phyloP scores from a whole-genome alignment of 2,888 invertebrate species.

The Callyntrura sp. region DNA sequence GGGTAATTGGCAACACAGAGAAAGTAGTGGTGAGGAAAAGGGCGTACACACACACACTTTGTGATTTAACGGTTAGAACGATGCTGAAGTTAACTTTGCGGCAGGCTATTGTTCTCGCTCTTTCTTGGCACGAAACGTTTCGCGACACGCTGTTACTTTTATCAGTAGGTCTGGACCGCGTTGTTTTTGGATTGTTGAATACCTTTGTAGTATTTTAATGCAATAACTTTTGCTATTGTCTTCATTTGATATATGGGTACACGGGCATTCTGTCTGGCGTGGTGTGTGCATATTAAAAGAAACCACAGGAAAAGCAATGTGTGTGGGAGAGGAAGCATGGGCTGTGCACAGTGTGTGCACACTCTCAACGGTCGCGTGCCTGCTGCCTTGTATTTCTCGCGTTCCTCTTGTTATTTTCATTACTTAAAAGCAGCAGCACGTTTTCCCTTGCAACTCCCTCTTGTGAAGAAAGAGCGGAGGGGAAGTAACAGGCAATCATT shows the following conservation, averaged over 20 bases:
- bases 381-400: constrained; percentile 16
- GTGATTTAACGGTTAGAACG: too few relatives aligned
- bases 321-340: background rate
- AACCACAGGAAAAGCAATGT: background rate
- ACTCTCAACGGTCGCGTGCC: constrained; percentile 66
- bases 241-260: constrained; percentile 1
- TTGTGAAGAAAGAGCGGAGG: background rate
- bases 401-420: background rate
- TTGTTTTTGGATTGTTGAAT: background rate
- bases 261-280: background rate
- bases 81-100: constrained; percentile 5
- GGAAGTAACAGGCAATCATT: constrained; percentile 35
- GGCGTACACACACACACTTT: too few relatives aligned
- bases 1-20: constrained; percentile 51
- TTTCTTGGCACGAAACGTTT: background rate
- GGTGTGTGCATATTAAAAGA: constrained; percentile 24
- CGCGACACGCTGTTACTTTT: background rate
- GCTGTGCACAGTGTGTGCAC: too few relatives aligned
- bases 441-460: background rate
- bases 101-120: constrained; percentile 37
- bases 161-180: too few relatives aligned
- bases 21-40: background rate
- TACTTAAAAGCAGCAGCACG: constrained; percentile 21
- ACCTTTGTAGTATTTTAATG: constrained; percentile 22
- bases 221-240: constrained; percentile 52